Evolutionary conservation across 2,797 vertebrate species (phyloP).

Genomic region (Capromys pilorides): DNA sequence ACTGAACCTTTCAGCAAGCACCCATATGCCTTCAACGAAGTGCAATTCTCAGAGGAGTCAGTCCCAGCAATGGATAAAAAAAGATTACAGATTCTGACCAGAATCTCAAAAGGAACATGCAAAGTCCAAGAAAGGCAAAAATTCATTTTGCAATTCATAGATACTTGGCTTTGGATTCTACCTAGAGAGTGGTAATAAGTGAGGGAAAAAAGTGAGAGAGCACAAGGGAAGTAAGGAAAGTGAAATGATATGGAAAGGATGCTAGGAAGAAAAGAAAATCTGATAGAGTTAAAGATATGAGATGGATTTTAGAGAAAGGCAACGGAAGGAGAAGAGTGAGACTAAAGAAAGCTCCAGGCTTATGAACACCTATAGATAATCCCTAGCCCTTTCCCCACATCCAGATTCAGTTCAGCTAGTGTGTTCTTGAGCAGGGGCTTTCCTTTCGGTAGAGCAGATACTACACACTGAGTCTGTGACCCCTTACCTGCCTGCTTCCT

Average conservation of each 20-base stretch:
- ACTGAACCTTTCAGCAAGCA: conserved; percentile 22
- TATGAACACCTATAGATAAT: conserved; percentile 17
- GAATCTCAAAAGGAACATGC: not conserved
- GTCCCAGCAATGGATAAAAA: conserved; percentile 39
- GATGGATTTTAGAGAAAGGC: conserved; percentile 27
- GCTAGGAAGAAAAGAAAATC: not conserved
- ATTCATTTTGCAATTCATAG: conserved; percentile 16
- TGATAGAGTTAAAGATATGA: conserved; percentile 11
- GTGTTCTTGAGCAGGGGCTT: conserved; percentile 29
- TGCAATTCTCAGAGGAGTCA: not conserved
- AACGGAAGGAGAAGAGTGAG: not conserved
- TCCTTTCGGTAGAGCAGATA: not conserved
- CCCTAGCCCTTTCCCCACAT: not conserved
- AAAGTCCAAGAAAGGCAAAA: conserved; percentile 34
- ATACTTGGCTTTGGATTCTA: conserved; percentile 33
- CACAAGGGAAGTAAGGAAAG: not conserved
- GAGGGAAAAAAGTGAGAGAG: not conserved
- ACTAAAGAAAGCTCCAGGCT: not conserved
- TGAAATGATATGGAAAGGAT: not conserved
- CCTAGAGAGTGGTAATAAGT: conserved; percentile 35
- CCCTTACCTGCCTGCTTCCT: conserved; percentile 3
- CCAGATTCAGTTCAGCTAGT: conserved; percentile 6
- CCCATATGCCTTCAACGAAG: conserved; percentile 31
- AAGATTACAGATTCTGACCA: conserved; percentile 37
- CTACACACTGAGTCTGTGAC: not conserved